These are phyloP conservation scores for Orcinus orca DNA, from an alignment of 2,113 vertebrate genomes.

Conservation along the genomic window DNA sequence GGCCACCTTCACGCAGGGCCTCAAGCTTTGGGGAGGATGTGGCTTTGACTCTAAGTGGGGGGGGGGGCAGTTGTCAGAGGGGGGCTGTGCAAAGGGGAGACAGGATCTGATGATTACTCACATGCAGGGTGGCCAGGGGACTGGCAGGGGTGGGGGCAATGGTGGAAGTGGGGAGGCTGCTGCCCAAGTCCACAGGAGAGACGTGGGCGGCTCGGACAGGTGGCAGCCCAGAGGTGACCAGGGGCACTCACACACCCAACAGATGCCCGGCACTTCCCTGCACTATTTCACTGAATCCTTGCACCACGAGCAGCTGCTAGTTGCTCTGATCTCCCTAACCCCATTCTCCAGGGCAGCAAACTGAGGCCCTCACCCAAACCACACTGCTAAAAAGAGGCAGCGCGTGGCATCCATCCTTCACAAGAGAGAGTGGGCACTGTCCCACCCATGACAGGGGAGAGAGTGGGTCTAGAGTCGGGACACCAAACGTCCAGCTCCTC, in stretches of 20 bases:
- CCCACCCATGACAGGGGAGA: background rate
- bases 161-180: background rate
- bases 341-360: background rate
- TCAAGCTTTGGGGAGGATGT: background rate
- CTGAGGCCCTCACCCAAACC: background rate
- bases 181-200: background rate
- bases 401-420: background rate
- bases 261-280: background rate
- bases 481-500: background rate
- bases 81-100: too few species aligned
- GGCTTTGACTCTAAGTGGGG: background rate
- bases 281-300: background rate
- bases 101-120: background rate
- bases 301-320: accelerated
- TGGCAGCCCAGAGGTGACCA: background rate
- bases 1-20: too few species aligned
- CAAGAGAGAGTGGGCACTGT: background rate
- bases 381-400: background rate
- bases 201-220: accelerated
- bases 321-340: background rate
- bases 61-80: background rate
- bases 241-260: background rate
- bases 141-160: background rate
- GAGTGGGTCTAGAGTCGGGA: background rate
- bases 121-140: background rate